These are phyloP conservation scores for Gymnobelideus leadbeateri DNA, from an alignment of 2,113 vertebrate species.

Conservation along the genomic window DNA sequence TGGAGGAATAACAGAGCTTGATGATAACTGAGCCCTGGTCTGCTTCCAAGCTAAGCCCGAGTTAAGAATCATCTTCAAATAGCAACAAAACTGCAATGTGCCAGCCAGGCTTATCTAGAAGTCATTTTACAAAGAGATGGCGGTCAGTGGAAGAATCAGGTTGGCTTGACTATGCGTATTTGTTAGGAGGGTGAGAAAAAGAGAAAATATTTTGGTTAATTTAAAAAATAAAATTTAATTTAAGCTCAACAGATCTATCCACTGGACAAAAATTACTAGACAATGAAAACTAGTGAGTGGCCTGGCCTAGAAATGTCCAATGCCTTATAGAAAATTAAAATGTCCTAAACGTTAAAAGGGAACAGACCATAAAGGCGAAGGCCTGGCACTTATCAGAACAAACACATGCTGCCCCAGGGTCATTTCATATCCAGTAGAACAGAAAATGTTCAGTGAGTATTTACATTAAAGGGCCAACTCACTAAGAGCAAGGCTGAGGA, in stretches of 20 bases:
- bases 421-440: slow-evolving; percentile 59
- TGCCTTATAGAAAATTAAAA: slow-evolving; percentile 52
- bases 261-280: neutral
- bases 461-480: slow-evolving; percentile 70
- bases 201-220: neutral
- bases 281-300: neutral
- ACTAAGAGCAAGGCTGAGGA: slow-evolving; percentile 68
- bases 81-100: neutral
- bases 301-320: slow-evolving; percentile 57
- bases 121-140: neutral
- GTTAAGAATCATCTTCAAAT: neutral
- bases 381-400: slow-evolving; percentile 72
- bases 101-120: neutral
- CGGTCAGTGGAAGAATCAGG: neutral
- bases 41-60: too few relatives aligned
- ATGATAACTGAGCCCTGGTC: too few relatives aligned
- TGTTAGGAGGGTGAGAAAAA: neutral
- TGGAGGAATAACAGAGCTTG: neutral
- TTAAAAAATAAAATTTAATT: neutral
- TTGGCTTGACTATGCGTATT: too few relatives aligned
- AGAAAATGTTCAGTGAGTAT: slow-evolving; percentile 75
- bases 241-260: neutral
- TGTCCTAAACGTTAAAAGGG: slow-evolving; percentile 56
- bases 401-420: slow-evolving; percentile 73
- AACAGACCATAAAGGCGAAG: slow-evolving; percentile 27